A percentile compares a stretch with the other conserved stretches of the same genome.
Conservation (phyloP, 2,113 vertebrate genomes). For the Microcebus murinus region DNA sequence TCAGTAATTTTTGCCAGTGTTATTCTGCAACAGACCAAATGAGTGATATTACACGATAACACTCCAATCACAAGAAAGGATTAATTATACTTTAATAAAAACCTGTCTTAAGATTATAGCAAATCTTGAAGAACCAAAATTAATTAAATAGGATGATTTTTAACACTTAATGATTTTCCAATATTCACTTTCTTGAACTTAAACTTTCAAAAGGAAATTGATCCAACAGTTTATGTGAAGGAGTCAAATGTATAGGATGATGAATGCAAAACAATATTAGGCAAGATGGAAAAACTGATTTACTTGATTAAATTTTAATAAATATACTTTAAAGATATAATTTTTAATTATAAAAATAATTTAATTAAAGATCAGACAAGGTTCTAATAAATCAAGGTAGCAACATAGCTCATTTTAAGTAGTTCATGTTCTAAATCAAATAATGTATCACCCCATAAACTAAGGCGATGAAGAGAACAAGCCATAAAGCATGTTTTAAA, state of each 20-base stretch:
- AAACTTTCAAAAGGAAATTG: background rate
- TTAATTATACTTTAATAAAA: background rate
- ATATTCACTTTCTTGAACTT: background rate
- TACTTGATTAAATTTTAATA: background rate
- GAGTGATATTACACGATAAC: background rate
- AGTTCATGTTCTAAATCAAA: background rate
- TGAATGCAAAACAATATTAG: background rate
- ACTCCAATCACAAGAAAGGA: background rate
- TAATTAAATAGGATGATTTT: background rate
- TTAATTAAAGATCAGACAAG: background rate
- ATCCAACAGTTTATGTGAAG: background rate
- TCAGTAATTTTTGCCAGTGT: background rate
- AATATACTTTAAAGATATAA: background rate
- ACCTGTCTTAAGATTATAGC: background rate
- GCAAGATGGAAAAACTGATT: background rate
- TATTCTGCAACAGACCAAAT: background rate
- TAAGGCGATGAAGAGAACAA: background rate
- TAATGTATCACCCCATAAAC: background rate
- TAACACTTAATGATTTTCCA: background rate
- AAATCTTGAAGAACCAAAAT: background rate
- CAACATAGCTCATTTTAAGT: background rate
- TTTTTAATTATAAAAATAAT: constrained; percentile 20
- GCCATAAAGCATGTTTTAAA: background rate
- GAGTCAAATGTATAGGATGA: background rate
- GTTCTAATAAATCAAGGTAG: constrained; percentile 8